Evolutionary conservation across 2,797 vertebrate genomes (phyloP).

Genomic region (Antennarius maculatus): DNA sequence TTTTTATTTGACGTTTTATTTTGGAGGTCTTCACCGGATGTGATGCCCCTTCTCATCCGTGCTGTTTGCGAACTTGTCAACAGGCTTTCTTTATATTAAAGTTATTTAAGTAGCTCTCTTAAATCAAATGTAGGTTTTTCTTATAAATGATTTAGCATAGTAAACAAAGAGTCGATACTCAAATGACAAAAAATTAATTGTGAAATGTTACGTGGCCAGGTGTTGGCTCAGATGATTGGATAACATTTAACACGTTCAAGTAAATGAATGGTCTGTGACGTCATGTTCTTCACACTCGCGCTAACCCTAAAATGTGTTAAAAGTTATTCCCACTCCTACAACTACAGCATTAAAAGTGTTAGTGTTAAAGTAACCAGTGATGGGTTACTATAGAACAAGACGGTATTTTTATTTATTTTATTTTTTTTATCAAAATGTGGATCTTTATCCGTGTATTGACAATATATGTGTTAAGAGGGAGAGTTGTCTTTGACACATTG

Average conservation of each 20-base stretch:
- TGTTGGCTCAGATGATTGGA: constrained; percentile 23
- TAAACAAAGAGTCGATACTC: too few species aligned
- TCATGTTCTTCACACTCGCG: not conserved
- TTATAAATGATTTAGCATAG: not conserved
- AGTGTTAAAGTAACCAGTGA: rapidly evolving
- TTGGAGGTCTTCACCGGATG: constrained; percentile 42
- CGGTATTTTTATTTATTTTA: too few species aligned
- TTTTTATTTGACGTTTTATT: constrained; percentile 20
- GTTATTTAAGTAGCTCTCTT: not conserved
- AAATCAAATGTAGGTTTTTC: not conserved
- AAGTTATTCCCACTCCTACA: not conserved
- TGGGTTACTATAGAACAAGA: not conserved
- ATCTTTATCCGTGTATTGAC: not conserved
- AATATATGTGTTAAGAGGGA: too few species aligned
- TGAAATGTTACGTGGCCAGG: not conserved
- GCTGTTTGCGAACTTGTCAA: constrained; percentile 27
- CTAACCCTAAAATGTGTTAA: not conserved
- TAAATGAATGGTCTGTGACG: constrained; percentile 18
- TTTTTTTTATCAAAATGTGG: too few species aligned
- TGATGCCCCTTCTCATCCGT: not conserved
- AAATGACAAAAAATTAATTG: not conserved
- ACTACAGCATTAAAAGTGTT: not conserved
- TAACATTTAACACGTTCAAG: constrained; percentile 27
- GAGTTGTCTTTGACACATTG: too few species aligned
- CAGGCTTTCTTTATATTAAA: not conserved